These are phyloP conservation scores for Clarias batrachus DNA, from an alignment of 2,113 vertebrate genomes.

Conservation along the genomic window DNA sequence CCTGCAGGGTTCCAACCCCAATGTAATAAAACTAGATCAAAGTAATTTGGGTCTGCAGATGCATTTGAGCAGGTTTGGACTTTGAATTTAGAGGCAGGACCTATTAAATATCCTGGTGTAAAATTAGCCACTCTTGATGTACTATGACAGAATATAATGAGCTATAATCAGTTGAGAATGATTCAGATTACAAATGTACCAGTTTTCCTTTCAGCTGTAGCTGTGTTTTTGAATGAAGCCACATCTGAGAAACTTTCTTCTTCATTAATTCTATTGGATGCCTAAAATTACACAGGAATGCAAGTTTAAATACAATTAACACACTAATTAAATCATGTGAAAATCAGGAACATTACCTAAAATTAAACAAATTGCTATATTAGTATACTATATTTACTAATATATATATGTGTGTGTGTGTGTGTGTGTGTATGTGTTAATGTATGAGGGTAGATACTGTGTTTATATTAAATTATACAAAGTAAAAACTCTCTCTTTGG, in stretches of 20 bases:
- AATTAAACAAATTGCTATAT: background rate
- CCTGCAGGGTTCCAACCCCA: constrained; percentile 5
- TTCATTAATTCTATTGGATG: constrained; percentile 22
- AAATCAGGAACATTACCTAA: background rate
- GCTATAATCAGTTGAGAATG: background rate
- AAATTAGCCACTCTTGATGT: background rate
- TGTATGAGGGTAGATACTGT: background rate
- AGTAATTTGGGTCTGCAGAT: background rate
- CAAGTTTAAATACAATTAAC: background rate
- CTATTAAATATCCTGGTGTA: background rate
- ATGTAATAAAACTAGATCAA: background rate
- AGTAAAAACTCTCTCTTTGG: background rate
- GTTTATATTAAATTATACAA: background rate
- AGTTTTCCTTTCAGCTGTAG: constrained; percentile 14
- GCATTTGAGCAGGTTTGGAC: background rate
- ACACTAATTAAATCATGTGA: background rate
- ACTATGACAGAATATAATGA: constrained; percentile 8
- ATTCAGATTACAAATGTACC: constrained; percentile 5
- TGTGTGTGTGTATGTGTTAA: background rate
- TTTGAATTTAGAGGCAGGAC: background rate
- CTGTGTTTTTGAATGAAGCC: background rate
- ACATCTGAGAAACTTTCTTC: constrained; percentile 7
- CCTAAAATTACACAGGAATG: constrained; percentile 36
- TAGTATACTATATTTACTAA: background rate
- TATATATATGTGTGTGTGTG: background rate